phyloP scores from a whole-genome alignment of 1,140 invertebrate species.

The Eriosoma lanigerum region DNA sequence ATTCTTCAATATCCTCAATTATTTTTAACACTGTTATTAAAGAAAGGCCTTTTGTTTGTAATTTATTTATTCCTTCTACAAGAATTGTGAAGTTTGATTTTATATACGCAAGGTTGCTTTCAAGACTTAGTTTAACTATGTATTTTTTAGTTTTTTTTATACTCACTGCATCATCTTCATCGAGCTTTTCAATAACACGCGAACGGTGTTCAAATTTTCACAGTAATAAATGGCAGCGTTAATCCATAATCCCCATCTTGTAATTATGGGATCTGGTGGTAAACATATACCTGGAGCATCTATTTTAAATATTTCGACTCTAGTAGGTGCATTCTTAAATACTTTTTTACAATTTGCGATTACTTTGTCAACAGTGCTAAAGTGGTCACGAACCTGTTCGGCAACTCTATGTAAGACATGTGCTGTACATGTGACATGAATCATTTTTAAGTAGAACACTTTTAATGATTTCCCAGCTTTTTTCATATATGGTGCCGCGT shows the following conservation, averaged over 20 bases:
- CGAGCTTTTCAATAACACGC: not conserved
- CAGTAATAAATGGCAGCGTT: conserved; percentile 57
- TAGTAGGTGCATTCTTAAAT: conserved; percentile 56
- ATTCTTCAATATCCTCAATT: conserved; percentile 16
- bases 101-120: not conserved
- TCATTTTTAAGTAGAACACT: conserved; percentile 40
- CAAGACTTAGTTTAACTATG: no score
- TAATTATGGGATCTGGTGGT: conserved; percentile 57
- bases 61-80: not conserved
- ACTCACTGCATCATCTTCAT: not conserved
- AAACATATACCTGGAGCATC: conserved; percentile 56
- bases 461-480: conserved; percentile 55
- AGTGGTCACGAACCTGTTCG: conserved; percentile 57
- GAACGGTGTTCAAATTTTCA: conserved; percentile 53
- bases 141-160: no score
- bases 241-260: not conserved
- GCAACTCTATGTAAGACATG: conserved; percentile 57
- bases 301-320: conserved; percentile 56
- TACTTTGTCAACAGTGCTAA: conserved; percentile 55
- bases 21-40: conserved; percentile 15
- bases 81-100: not conserved
- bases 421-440: conserved; percentile 18
- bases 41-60: not conserved
- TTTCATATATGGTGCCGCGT: conserved; percentile 56
- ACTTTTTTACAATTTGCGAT: conserved; percentile 55